Base-by-base conservation (phyloP, 2,888 invertebrate genomes). In the Biston betularia region DNA sequence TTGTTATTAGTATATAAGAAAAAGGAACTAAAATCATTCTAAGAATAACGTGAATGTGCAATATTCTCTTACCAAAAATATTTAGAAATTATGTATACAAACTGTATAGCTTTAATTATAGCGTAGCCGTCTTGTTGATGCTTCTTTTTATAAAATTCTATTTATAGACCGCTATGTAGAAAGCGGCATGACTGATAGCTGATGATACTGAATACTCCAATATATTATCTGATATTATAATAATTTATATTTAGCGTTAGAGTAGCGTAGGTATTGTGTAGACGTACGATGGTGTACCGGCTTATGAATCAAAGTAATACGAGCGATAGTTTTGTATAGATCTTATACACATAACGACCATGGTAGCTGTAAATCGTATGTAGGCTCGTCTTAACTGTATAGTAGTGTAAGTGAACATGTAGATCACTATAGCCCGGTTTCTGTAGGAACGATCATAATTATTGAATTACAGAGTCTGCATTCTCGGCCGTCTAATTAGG, bases 71-170 rank as follows among this genome's bases (percentile, higher is more conserved):
- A 92, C 87, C 86, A 88, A 91, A 72, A 85, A 82, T 87, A 78
- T 92, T 91, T 92, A 92, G 92, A 90, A 86, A 86, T 88, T 92
- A 92, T 90, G 88, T 93, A 93, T 92, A 93, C 93, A 93, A 91
- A 91, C 74, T 89, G 86, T 92, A 88, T 92, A 93, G 92, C 90
- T 92, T 90, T 92, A 92, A 93, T 84, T 79, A 87, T 91, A 92
- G 91, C 77, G 89, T 92, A 92, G 93, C 86, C 88, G 92, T 92
- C 92, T 92, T 91, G 93, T 93, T 93, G 87, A 92, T 85, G 93
- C 92, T 93, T 93, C n/a, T 91, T 38, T 92, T 91, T 91, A 90
- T 89, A 89, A 92, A 90, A 92, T 84, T 92, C 88, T 92, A 92
- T 92, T 91, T 91, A 92, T 88, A 89, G 81, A 84, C 90, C 92